phyloP scores from a whole-genome alignment of 1,140 invertebrate genomes.

The Pinna nobilis region DNA sequence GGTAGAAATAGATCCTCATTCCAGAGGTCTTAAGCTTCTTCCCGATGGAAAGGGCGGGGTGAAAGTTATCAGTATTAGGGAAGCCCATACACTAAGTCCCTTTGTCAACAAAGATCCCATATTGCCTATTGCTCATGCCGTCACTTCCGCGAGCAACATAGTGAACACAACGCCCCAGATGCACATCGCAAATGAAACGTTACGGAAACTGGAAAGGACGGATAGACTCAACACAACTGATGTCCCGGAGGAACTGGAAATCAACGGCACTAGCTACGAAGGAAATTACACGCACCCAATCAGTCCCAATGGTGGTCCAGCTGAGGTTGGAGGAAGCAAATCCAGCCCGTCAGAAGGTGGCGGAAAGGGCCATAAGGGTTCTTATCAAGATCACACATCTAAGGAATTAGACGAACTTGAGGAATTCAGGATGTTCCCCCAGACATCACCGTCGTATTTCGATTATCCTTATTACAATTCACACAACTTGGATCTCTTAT shows the following conservation, averaged over 20 bases:
- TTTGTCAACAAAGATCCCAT: background rate
- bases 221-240: constrained; percentile 7
- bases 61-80: constrained; percentile 8
- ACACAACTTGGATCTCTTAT: no score
- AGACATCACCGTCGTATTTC: no score
- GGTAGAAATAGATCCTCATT: background rate
- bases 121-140: background rate
- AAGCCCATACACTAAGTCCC: background rate
- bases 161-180: background rate
- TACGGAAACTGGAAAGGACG: background rate
- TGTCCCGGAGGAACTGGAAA: constrained; percentile 15
- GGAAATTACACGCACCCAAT: no score
- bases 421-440: no score
- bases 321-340: no score
- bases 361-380: no score
- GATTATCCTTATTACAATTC: no score
- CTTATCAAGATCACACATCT: no score
- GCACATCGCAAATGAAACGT: background rate
- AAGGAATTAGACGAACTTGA: no score
- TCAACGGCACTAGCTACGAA: constrained; percentile 12
- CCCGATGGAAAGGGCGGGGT: background rate
- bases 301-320: no score
- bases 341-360: no score
- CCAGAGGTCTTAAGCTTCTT: background rate
- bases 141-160: background rate